Conservation (phyloP, 2,888 invertebrate species). For the Phlogophora meticulosa region DNA sequence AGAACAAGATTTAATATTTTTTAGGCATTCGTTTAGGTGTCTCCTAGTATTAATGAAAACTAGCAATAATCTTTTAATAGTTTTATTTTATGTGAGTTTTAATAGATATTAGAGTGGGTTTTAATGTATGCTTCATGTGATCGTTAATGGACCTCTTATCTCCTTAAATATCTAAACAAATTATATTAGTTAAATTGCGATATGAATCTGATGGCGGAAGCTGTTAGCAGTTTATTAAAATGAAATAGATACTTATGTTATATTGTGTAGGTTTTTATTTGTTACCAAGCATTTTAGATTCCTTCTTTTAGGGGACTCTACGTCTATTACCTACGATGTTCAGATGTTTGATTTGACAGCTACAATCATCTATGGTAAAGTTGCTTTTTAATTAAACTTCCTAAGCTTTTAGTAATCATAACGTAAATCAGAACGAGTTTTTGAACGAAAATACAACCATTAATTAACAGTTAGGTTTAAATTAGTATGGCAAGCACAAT, state of each 20-base stretch:
- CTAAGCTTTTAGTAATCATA: too few relatives aligned
- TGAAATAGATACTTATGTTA: conserved; percentile 1
- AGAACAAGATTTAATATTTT: too few relatives aligned
- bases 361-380: too few relatives aligned
- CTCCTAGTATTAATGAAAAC: too few relatives aligned
- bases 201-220: conserved; percentile 52
- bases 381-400: too few relatives aligned
- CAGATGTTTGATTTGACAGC: background rate
- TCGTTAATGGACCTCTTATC: conserved; percentile 47
- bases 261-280: conserved; percentile 36
- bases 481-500: too few relatives aligned
- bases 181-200: conserved; percentile 35
- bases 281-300: conserved; percentile 1
- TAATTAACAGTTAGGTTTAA: too few relatives aligned
- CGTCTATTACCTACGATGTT: background rate
- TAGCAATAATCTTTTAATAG: background rate
- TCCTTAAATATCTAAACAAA: conserved; percentile 39
- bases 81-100: conserved; percentile 36
- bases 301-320: background rate
- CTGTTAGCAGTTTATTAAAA: conserved; percentile 35
- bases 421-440: too few relatives aligned
- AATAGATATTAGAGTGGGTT: conserved; percentile 40
- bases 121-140: conserved; percentile 15
- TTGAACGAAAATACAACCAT: too few relatives aligned
- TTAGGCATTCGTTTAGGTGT: too few relatives aligned